These are phyloP conservation scores for Timema podura DNA, from an alignment of 2,888 invertebrate genomes.

Conservation along the genomic window DNA sequence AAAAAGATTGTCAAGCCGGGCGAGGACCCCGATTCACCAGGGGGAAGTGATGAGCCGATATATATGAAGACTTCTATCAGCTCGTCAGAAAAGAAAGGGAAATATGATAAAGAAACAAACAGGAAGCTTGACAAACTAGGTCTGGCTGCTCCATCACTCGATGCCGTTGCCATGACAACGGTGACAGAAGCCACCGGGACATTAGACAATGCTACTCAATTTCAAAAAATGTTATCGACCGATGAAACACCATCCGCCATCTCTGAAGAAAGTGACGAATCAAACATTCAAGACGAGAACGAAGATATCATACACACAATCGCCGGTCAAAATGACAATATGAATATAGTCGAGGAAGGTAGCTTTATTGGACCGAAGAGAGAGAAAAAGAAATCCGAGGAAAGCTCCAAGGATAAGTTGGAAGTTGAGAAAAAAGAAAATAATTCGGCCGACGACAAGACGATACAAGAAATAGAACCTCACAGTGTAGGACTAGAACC, in stretches of 20 bases:
- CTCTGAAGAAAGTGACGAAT: conserved; percentile 7
- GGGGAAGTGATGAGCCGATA: not conserved
- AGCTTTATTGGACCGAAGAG: not conserved
- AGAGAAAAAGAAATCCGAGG: conserved; percentile 6
- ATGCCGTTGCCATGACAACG: not conserved
- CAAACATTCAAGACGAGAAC: conserved; percentile 17
- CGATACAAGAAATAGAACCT: not conserved
- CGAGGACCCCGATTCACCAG: not conserved
- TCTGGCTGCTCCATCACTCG: conserved; percentile 13
- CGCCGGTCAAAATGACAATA: not conserved
- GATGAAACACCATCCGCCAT: not conserved
- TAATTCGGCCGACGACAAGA: no score
- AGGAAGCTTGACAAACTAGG: conserved; percentile 22
- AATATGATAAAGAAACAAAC: conserved; percentile 22
- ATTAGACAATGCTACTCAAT: no score
- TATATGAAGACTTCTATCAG: no score
- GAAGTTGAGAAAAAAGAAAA: not conserved
- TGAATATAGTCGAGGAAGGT: conserved; percentile 14
- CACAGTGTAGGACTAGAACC: no score
- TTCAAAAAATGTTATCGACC: no score
- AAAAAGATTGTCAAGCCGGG: not conserved
- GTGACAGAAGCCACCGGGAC: no score
- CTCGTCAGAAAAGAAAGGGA: conserved; percentile 18
- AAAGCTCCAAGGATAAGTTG: not conserved
- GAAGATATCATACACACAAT: conserved; percentile 6